Percentiles rank a stretch among this genome's conserved stretches.
phyloP scores from a whole-genome alignment of 2,888 invertebrate genomes.

The Platynereis dumerilii region DNA sequence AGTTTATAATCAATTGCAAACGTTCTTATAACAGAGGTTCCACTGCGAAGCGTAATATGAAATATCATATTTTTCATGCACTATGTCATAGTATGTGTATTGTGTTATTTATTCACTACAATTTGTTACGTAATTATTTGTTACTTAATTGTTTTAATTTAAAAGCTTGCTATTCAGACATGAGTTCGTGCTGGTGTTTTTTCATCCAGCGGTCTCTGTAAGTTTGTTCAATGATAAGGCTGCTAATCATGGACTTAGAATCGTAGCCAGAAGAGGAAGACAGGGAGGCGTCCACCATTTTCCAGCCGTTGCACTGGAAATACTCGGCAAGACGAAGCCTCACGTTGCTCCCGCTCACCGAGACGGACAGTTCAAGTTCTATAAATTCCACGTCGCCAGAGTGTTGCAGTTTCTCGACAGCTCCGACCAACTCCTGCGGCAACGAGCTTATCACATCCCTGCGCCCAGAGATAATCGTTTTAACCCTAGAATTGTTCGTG shows the following conservation, averaged over 20 bases:
- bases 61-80: too few species aligned
- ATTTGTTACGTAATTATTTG: too few species aligned
- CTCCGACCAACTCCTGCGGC: slow-evolving; percentile 49
- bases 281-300: slow-evolving; percentile 48
- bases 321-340: slow-evolving; percentile 54
- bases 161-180: too few species aligned
- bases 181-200: too few species aligned
- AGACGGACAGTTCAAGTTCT: slow-evolving; percentile 47
- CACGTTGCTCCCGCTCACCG: slow-evolving; percentile 48
- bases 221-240: slow-evolving; percentile 54
- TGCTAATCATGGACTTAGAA: slow-evolving; percentile 42
- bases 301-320: slow-evolving; percentile 55
- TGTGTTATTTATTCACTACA: too few species aligned
- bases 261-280: slow-evolving; percentile 55
- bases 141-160: too few species aligned
- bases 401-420: slow-evolving; percentile 47
- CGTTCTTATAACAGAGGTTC: too few species aligned
- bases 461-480: slow-evolving; percentile 56
- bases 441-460: slow-evolving; percentile 52
- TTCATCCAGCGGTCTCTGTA: slow-evolving; percentile 57
- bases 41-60: too few species aligned
- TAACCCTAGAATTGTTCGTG: slow-evolving; percentile 59
- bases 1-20: too few species aligned
- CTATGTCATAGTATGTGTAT: too few species aligned
- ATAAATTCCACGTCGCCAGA: slow-evolving; percentile 52